Evolutionary conservation across 2,113 vertebrate species (phyloP).

Genomic region (Nothocercus julius): DNA sequence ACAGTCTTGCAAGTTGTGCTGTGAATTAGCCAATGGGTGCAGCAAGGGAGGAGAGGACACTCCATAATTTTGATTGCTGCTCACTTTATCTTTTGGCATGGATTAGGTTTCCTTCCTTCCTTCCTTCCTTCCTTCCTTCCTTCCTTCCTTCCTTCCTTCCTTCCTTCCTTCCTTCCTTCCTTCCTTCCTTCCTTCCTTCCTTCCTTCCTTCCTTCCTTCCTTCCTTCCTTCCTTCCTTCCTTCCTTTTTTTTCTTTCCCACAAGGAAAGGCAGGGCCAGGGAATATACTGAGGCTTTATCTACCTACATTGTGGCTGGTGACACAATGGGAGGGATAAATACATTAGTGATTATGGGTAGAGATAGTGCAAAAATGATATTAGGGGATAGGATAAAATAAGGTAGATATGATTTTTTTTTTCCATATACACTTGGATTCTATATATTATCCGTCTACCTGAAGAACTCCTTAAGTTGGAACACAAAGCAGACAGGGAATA

Average conservation of each 20-base stretch:
- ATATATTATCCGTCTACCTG: not conserved
- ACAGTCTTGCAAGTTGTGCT: not conserved
- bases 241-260: not conserved
- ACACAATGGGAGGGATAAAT: not conserved
- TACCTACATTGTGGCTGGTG: not conserved
- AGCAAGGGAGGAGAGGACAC: not conserved
- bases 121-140: too few species aligned
- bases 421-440: not conserved
- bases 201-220: too few species aligned
- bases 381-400: not conserved
- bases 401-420: not conserved
- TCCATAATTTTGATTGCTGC: not conserved
- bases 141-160: too few species aligned
- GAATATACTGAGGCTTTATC: not conserved
- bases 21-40: not conserved
- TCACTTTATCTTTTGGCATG: not conserved
- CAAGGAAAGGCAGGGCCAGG: not conserved
- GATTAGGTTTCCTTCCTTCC: not conserved
- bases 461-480: not conserved
- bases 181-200: too few species aligned
- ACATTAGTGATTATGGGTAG: not conserved
- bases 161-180: too few species aligned
- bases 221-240: too few species aligned
- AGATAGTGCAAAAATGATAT: not conserved
- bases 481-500: not conserved